Conservation (phyloP, 2,888 invertebrate genomes). For the Philhelius pedissequus region DNA sequence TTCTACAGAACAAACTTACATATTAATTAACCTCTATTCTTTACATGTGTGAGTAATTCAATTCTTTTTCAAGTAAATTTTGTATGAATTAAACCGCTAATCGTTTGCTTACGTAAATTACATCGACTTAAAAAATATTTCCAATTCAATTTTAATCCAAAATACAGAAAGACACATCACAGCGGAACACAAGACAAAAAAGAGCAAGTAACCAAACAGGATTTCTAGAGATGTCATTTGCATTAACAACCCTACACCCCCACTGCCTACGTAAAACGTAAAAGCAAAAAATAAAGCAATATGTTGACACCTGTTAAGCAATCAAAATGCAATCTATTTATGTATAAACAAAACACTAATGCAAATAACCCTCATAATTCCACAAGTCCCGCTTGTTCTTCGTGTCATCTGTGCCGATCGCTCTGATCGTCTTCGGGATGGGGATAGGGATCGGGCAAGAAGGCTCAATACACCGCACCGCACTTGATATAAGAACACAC, state of each 20-base stretch:
- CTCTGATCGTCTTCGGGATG: not conserved
- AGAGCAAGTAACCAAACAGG: not conserved
- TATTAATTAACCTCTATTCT: too few relatives aligned
- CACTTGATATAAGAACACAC: not conserved
- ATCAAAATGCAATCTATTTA: conserved; percentile 34
- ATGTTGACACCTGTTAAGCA: conserved; percentile 48
- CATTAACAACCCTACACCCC: conserved; percentile 7
- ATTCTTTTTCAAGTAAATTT: too few relatives aligned
- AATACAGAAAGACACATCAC: not conserved
- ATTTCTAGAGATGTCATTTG: conserved; percentile 6
- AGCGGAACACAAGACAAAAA: not conserved
- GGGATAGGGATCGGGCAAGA: not conserved
- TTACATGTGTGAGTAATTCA: too few relatives aligned
- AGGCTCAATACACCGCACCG: not conserved
- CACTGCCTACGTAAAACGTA: not conserved
- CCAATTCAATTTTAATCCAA: not conserved
- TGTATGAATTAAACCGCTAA: not conserved
- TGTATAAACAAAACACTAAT: conserved; percentile 22
- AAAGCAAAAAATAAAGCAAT: not conserved
- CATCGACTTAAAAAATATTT: not conserved
- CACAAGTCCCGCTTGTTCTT: conserved; percentile 17
- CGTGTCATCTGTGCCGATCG: conserved; percentile 36
- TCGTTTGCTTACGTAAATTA: not conserved
- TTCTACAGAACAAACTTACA: too few relatives aligned
- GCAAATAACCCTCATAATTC: conserved; percentile 16